Conservation (phyloP, 2,888 invertebrate species). For the Odontomyia ornata region DNA sequence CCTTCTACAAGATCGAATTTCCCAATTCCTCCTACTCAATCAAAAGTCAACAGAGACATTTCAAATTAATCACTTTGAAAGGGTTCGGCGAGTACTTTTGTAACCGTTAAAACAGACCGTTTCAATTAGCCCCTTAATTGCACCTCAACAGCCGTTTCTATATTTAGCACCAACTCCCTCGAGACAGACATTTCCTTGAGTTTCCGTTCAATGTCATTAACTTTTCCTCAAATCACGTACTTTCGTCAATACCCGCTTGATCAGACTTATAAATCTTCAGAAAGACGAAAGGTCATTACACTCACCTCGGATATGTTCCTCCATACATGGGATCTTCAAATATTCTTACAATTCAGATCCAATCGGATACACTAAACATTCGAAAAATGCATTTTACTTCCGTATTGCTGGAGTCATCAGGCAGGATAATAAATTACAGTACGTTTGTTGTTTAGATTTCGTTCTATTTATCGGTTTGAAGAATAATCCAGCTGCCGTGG, state of each 20-base stretch:
- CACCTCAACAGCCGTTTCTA: constrained; percentile 7
- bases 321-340: neutral
- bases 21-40: too few species aligned
- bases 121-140: constrained; percentile 5
- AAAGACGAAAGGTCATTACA: constrained; percentile 17
- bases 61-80: neutral
- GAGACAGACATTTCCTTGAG: neutral
- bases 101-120: constrained; percentile 17
- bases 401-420: constrained; percentile 28
- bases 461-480: neutral
- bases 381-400: constrained; percentile 41
- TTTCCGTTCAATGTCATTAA: constrained; percentile 30
- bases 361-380: neutral
- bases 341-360: neutral
- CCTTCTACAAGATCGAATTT: too few species aligned
- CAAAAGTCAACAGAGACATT: too few species aligned
- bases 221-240: constrained; percentile 17
- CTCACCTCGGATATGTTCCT: constrained; percentile 2
- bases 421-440: constrained; percentile 37
- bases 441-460: constrained; percentile 23
- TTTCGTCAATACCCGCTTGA: neutral
- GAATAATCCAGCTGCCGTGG: constrained; percentile 19
- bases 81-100: neutral
- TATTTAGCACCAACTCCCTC: constrained; percentile 2
- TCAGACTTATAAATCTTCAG: neutral